A percentile compares a stretch with the other conserved stretches of the same genome.
phyloP scores from a whole-genome alignment of 2,888 invertebrate species.

The Salticus scenicus region DNA sequence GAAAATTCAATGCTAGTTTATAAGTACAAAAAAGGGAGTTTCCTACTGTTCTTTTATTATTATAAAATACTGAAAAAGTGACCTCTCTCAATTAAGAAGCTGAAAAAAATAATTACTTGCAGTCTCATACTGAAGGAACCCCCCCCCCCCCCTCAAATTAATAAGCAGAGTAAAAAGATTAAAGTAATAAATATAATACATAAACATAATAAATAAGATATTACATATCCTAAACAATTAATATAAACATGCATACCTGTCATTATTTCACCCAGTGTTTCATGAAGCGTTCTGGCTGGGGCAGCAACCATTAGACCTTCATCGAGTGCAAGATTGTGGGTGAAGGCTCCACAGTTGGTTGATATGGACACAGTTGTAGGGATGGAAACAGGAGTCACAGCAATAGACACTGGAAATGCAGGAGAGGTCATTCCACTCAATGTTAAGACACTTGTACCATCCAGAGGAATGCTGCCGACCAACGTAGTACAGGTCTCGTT shows the following conservation, averaged over 20 bases:
- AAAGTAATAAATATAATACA: too few relatives aligned
- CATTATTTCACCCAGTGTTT: slow-evolving; percentile 69
- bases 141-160: too few relatives aligned
- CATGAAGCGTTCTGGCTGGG: slow-evolving; percentile 70
- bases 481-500: slow-evolving; percentile 72
- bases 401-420: slow-evolving; percentile 71
- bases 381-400: slow-evolving; percentile 67
- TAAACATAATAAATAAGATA: too few relatives aligned
- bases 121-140: too few relatives aligned
- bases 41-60: too few relatives aligned
- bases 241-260: slow-evolving; percentile 45
- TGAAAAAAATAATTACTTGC: too few relatives aligned
- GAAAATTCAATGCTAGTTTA: too few relatives aligned
- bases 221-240: too few relatives aligned
- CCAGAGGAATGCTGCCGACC: slow-evolving; percentile 64
- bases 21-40: too few relatives aligned
- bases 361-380: slow-evolving; percentile 69
- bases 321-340: slow-evolving; percentile 56
- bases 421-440: slow-evolving; percentile 68
- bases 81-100: too few relatives aligned
- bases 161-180: too few relatives aligned
- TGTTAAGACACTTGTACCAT: slow-evolving; percentile 61
- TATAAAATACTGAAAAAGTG: too few relatives aligned
- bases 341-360: slow-evolving; percentile 64
- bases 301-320: slow-evolving; percentile 72